Base-by-base conservation (phyloP, 2,113 vertebrate genomes). In the Hystrix cristata region DNA sequence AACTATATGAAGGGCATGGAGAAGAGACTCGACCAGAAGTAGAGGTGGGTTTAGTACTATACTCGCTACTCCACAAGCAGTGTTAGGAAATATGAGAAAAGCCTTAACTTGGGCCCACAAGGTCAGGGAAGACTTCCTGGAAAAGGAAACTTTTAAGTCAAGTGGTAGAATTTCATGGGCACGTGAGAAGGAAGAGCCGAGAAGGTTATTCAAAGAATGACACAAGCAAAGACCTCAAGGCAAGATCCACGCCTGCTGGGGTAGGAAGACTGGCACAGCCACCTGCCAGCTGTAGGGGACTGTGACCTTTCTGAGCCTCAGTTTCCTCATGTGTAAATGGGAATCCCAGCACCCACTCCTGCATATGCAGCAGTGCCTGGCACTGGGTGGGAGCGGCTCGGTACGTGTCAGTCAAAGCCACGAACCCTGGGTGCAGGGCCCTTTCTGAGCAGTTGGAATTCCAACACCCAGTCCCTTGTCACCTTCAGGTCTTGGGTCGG, bases 281-380 rank as follows among this genome's bases (percentile, higher is more conserved):
- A 31, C 38, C 59, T 46, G 29, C 16, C 0, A 31, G 78, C 0
- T 7, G 69, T 5, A 29, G 18, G 12, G 16, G 23, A 79, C 29
- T 11, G 9, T 92, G 43, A 25, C 65, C 64, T 57, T 7, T 46
- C n/a, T 64, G 55, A 31, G 4, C 1, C 89, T 96, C 15, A 0
- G 76, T 97, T 94, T 97, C 87, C 91, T 97, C 51, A 59, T 9
- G 12, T 90, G 57, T 62, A n/a, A 87, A 81, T 38, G 51, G 46
- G 65, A 62, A 74, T 51, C 23, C 8, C 71, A 60, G 31, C 38
- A 11, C 4, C 27, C 69, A 23, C 15, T 53, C 67, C 29, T 6
- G 2, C 0, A 23, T 12, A 31, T 43, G 19, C 14, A 55, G 0
- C 6, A 65, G 78, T n/a, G 34, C 11, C 18, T 25, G 12, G 55